Base-by-base conservation (phyloP, 2,797 vertebrate genomes). In the Adelosebastes latens region DNA sequence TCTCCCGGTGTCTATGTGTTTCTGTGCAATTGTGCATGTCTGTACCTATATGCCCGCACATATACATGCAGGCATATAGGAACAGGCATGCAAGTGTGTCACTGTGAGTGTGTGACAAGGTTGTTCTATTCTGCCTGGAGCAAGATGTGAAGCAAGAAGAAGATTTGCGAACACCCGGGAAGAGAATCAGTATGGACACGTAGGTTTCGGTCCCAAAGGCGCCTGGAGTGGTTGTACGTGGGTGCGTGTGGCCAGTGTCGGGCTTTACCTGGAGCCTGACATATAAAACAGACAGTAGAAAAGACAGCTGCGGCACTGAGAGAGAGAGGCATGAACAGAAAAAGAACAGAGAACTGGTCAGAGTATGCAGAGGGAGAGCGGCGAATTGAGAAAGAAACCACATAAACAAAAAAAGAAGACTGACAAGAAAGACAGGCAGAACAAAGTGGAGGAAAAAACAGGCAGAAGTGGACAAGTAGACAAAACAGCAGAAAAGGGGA, bases 401-500 rank as follows among this genome's bases (percentile, higher is more conserved):
- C 25, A 85, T 55, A 75, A 80, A 77, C 56, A 80, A 64, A 75
- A 42, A 55, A 73, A 71, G 12, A 67, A 56, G 62, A 81, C 62
- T 72, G 73, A 79, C 46, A 81, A 61, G 67, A 52, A 58, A 78
- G 72, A 71, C 13, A 29, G 69, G 59, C 32, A 32, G 73, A 77
- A 63, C 61, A 79, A 66, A 83, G 79, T 53, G 36, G 25, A 56
- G 61, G 64, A 71, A 82, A 62, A 80, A 86, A 75, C 49, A 87
- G 56, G 69, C 63, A 79, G 59, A 75, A 75, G 68, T 65, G 75
- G 83, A 85, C 32, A 80, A 83, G 78, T 12, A 60, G 36, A 79
- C 70, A 66, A 85, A 88, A 74, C 61, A 72, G 68, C 55, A 84
- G 42, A 80, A 75, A 75, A 16, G 55, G 52, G 29, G 55, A 49